Conservation (phyloP, 2,888 invertebrate species). For the Tetropium fuscum region DNA sequence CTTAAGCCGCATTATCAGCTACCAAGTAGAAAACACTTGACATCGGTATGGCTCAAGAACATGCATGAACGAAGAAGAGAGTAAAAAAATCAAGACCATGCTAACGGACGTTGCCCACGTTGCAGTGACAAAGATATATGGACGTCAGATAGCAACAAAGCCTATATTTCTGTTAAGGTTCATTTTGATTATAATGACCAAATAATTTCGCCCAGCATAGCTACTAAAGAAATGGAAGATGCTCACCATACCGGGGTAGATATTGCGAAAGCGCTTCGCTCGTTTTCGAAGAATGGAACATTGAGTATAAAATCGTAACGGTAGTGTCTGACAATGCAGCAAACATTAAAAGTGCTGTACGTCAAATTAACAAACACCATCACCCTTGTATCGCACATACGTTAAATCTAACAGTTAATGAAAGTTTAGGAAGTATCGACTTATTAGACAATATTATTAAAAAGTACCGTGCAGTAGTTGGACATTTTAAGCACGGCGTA, state of each 20-base stretch:
- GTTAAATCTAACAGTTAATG: constrained; percentile 34
- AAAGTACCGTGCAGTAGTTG: background rate
- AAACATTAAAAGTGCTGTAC: constrained; percentile 44
- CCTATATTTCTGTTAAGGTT: constrained; percentile 37
- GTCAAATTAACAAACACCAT: constrained; percentile 38
- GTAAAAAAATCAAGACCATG: too few relatives aligned
- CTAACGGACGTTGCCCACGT: constrained; percentile 36
- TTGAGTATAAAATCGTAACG: constrained; percentile 39
- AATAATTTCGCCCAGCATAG: constrained; percentile 31
- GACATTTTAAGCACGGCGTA: background rate
- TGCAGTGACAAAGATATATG: constrained; percentile 45
- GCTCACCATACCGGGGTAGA: constrained; percentile 37
- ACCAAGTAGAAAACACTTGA: constrained; percentile 40
- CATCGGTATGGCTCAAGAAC: too few relatives aligned
- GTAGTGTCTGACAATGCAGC: constrained; percentile 45
- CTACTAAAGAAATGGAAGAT: constrained; percentile 40
- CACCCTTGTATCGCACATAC: constrained; percentile 48
- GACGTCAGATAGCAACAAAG: constrained; percentile 37
- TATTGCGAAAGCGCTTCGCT: constrained; percentile 29
- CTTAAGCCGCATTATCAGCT: constrained; percentile 44
- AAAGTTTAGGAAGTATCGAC: background rate
- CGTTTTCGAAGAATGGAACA: constrained; percentile 38
- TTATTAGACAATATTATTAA: background rate
- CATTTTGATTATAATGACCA: constrained; percentile 30
- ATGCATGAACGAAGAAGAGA: too few relatives aligned